These are phyloP conservation scores for Cyphomyrus discorhynchus DNA, from an alignment of 2,113 vertebrate species.

Conservation along the genomic window DNA sequence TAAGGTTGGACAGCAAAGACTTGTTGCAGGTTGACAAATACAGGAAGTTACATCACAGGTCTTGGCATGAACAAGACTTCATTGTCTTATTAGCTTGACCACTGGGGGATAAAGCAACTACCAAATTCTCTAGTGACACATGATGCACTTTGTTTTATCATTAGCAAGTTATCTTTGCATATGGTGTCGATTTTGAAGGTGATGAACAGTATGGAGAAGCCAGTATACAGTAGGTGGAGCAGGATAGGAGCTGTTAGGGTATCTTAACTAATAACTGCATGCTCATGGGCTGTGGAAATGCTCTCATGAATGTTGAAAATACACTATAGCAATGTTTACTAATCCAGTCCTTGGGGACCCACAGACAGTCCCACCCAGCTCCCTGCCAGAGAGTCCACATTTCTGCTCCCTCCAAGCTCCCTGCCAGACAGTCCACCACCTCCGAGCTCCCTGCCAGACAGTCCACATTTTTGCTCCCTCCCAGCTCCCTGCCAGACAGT, in stretches of 20 bases:
- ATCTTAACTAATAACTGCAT: background rate
- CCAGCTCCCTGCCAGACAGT: too few species aligned
- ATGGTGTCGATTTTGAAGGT: background rate
- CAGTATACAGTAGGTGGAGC: background rate
- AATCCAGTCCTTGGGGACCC: background rate
- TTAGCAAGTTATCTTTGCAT: background rate
- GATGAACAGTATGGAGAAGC: background rate
- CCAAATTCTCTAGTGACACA: background rate
- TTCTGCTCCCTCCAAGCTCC: background rate
- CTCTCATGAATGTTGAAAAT: background rate
- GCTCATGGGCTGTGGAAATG: background rate
- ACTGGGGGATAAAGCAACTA: background rate
- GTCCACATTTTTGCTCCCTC: too few species aligned
- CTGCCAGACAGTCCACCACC: too few species aligned
- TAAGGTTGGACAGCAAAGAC: background rate
- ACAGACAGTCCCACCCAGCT: background rate
- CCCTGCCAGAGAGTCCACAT: background rate
- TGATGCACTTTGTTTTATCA: background rate
- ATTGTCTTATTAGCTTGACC: background rate
- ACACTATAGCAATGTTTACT: background rate
- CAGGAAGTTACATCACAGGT: background rate
- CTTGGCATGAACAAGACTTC: background rate
- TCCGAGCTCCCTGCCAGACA: too few species aligned
- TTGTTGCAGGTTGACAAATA: background rate
- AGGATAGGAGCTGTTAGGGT: background rate